A percentile compares a stretch with the other conserved stretches of the same genome.
Evolutionary conservation across 2,113 vertebrate species (phyloP).

Genomic region (Sarotherodon lohbergeri): DNA sequence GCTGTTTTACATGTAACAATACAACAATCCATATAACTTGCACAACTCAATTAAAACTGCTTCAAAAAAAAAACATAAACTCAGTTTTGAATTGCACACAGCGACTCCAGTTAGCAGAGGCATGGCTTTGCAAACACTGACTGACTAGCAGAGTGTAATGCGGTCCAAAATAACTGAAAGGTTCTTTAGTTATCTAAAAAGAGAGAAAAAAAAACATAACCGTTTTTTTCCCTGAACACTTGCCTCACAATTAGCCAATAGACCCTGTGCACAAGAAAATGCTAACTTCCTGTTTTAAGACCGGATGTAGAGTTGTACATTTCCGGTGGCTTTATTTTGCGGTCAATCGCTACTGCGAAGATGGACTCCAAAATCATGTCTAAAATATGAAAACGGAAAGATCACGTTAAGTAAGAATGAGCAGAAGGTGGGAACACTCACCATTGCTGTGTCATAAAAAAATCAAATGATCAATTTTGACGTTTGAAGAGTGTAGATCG

Average conservation of each 20-base stretch:
- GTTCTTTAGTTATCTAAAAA: background rate
- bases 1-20: background rate
- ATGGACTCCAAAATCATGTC: no score
- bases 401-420: fast-evolving
- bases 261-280: no score
- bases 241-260: background rate
- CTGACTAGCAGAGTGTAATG: background rate
- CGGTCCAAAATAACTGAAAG: background rate
- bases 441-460: background rate
- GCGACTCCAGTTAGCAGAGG: background rate
- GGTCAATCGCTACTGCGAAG: no score
- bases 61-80: background rate
- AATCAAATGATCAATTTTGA: background rate
- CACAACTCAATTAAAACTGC: background rate
- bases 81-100: background rate
- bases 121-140: background rate
- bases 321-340: no score
- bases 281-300: no score
- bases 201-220: fast-evolving
- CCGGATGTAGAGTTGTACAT: no score
- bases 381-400: no score
- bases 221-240: background rate
- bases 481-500: no score
- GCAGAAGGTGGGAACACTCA: background rate
- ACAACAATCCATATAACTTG: background rate